Conservation (phyloP, 1,140 invertebrate species). For the Musca vetustissima region DNA sequence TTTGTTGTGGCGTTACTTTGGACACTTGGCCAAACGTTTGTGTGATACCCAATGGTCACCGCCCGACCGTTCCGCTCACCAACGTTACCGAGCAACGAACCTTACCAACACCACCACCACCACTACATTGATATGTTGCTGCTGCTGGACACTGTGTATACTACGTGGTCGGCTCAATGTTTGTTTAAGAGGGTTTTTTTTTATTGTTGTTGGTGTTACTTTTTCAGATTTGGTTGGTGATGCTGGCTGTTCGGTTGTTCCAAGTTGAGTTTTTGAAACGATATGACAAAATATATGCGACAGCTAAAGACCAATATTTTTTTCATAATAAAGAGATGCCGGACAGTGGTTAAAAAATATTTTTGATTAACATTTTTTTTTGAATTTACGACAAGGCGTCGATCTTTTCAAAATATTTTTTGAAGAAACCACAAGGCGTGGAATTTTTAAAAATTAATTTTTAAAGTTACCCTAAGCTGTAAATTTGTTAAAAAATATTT, state of each 20-base stretch:
- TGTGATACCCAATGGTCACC: conserved; percentile 9
- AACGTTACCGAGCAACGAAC: not conserved
- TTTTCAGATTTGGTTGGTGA: not conserved
- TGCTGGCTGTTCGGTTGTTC: conserved; percentile 5
- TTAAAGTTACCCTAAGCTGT: too few species aligned
- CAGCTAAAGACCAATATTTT: conserved; percentile 12
- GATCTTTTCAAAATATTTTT: too few species aligned
- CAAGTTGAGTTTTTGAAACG: conserved; percentile 1
- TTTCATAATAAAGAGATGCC: not conserved
- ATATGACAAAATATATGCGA: conserved; percentile 31
- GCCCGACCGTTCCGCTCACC: not conserved
- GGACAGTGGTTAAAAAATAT: too few species aligned
- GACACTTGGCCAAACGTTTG: conserved; percentile 41
- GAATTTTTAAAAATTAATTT: too few species aligned
- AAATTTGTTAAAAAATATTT: too few species aligned
- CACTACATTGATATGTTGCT: too few species aligned
- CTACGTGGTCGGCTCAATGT: not conserved
- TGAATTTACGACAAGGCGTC: too few species aligned
- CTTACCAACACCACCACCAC: too few species aligned
- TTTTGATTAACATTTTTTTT: too few species aligned
- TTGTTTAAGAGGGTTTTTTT: not conserved
- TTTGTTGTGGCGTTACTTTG: conserved; percentile 51
- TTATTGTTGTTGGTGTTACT: not conserved
- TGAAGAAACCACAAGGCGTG: too few species aligned
- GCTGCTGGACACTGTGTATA: too few species aligned